Conservation (phyloP, 64 coral and sea anemone genomes). For the Montipora cactus region DNA sequence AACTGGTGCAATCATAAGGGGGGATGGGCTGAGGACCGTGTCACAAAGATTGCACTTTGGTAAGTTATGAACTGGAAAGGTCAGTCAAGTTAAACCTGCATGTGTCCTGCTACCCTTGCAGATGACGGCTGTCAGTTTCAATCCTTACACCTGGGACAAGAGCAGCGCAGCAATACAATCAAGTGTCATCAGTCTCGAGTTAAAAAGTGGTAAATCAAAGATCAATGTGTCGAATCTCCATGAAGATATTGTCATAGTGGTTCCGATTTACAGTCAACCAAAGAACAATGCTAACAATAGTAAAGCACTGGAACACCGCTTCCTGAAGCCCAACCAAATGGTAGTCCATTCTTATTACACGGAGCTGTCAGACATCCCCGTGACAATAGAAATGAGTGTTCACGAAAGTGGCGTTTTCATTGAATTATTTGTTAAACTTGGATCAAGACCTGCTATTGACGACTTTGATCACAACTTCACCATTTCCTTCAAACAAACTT, state of each 20-base stretch:
- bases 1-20: no score
- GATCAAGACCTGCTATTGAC: slow-evolving; percentile 39
- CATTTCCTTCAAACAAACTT: not conserved
- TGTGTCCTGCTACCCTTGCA: not conserved
- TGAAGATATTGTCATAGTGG: slow-evolving; percentile 37
- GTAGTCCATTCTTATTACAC: slow-evolving; percentile 42
- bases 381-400: not conserved
- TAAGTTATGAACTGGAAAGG: not conserved
- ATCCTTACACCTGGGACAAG: slow-evolving; percentile 63
- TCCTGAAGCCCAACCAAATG: slow-evolving; percentile 74
- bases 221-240: slow-evolving; percentile 45
- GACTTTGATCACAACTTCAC: slow-evolving; percentile 54
- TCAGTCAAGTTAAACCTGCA: not conserved
- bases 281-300: not conserved
- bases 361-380: not conserved
- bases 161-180: slow-evolving; percentile 29
- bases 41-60: not conserved
- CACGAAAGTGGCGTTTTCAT: slow-evolving; percentile 15
- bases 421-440: slow-evolving; percentile 39
- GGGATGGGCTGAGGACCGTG: no score
- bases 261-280: slow-evolving; percentile 6
- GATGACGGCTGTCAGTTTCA: slow-evolving; percentile 19
- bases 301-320: slow-evolving; percentile 22
- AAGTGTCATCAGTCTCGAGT: slow-evolving; percentile 36
- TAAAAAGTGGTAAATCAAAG: not conserved